Percentiles rank a stretch among this genome's conserved stretches.
phyloP scores from a whole-genome alignment of 2,797 vertebrate species.

The Buphagus erythrorhynchus region DNA sequence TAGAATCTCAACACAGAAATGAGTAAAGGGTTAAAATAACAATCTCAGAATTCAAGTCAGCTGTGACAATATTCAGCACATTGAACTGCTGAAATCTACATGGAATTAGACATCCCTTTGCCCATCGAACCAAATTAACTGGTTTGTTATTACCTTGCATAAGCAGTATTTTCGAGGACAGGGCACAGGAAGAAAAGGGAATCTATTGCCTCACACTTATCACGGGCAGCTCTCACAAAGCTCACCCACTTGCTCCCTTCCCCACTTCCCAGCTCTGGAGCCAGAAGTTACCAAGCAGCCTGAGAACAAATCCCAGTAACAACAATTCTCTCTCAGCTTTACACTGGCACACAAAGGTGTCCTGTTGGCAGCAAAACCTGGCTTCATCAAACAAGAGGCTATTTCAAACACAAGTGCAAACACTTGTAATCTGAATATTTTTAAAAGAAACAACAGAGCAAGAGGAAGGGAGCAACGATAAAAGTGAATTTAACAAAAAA shows the following conservation, averaged over 20 bases:
- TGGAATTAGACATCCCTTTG: conserved; percentile 52
- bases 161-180: not conserved
- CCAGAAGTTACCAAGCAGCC: conserved; percentile 7
- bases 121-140: conserved; percentile 37
- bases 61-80: conserved; percentile 51
- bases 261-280: not conserved
- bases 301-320: not conserved
- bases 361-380: not conserved
- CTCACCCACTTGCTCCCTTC: not conserved
- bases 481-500: not conserved
- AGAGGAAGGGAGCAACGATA: not conserved
- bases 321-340: not conserved
- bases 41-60: conserved; percentile 56
- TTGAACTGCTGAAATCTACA: conserved; percentile 35
- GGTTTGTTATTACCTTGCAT: conserved; percentile 22
- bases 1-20: not conserved
- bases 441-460: not conserved
- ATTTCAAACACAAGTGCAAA: not conserved
- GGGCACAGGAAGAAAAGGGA: not conserved
- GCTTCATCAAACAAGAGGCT: not conserved
- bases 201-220: not conserved
- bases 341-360: not conserved
- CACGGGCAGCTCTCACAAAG: not conserved
- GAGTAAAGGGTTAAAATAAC: conserved; percentile 57
- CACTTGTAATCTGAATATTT: not conserved